Conservation (phyloP, 2,797 vertebrate species). For the Mionectes olivaceus region DNA sequence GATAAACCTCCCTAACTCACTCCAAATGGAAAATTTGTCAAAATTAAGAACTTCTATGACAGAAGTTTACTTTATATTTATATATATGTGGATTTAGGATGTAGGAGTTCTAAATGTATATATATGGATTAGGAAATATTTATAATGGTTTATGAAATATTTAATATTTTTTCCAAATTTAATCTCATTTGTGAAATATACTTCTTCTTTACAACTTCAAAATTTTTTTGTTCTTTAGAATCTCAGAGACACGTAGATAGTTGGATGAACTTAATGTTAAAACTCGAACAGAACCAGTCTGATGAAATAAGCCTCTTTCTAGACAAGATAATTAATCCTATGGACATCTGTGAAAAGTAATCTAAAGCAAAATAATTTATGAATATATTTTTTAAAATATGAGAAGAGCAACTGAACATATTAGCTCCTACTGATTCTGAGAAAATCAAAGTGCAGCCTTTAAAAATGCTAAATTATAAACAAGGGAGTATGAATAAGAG, state of each 20-base stretch:
- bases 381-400: background rate
- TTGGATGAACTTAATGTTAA: background rate
- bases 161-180: background rate
- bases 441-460: background rate
- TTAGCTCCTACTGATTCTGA: background rate
- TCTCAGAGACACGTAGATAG: background rate
- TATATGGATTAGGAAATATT: background rate
- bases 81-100: background rate
- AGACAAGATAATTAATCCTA: background rate
- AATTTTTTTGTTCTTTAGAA: background rate
- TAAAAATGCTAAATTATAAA: background rate
- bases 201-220: background rate
- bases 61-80: background rate
- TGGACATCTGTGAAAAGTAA: background rate
- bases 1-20: background rate
- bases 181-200: background rate
- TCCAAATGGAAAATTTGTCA: background rate
- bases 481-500: background rate
- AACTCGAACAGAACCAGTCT: background rate
- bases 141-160: background rate
- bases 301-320: background rate
- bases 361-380: background rate
- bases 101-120: background rate
- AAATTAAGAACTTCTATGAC: background rate
- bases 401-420: background rate